Conservation (phyloP, 92 coral and sea anemone genomes). For the Blastomussa wellsi region DNA sequence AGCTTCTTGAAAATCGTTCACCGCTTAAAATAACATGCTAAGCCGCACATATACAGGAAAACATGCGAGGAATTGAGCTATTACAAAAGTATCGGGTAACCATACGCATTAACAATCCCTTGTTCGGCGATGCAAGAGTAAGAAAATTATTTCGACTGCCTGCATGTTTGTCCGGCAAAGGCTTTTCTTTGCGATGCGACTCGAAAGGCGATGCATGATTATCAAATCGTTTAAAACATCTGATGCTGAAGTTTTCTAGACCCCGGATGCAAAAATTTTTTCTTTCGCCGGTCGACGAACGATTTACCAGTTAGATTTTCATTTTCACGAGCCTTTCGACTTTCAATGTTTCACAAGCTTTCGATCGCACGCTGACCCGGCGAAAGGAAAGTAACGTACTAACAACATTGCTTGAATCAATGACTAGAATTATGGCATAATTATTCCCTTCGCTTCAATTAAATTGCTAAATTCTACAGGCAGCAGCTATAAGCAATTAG, state of each 20-base stretch:
- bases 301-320: background rate
- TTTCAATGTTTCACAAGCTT: background rate
- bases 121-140: background rate
- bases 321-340: background rate
- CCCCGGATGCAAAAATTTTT: background rate
- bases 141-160: background rate
- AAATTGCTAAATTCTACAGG: conserved; percentile 4
- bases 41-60: no score
- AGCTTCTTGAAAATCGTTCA: background rate
- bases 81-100: background rate
- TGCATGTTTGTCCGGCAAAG: background rate
- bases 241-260: background rate
- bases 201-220: background rate
- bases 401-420: background rate
- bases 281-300: background rate
- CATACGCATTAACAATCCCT: background rate
- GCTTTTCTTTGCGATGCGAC: conserved; percentile 6
- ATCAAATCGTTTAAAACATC: background rate
- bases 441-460: background rate
- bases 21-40: background rate
- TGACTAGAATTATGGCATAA: no score
- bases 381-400: background rate
- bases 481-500: background rate
- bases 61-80: background rate
- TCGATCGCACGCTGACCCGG: background rate